Conservation (phyloP, 1,140 invertebrate genomes). For the Ylistrum balloti region DNA sequence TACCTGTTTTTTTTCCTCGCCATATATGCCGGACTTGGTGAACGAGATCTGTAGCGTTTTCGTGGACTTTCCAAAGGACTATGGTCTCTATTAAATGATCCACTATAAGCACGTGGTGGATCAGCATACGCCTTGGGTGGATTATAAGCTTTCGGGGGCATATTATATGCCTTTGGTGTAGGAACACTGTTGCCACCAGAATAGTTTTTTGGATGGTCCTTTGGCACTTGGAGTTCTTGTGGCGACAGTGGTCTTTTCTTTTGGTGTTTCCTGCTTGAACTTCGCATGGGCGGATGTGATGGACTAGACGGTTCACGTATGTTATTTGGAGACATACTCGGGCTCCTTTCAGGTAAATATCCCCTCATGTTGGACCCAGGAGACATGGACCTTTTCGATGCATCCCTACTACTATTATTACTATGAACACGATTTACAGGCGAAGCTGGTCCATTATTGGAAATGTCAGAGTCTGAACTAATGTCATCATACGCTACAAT, state of each 20-base stretch:
- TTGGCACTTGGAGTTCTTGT: slow-evolving; percentile 54
- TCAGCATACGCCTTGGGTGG: slow-evolving; percentile 64
- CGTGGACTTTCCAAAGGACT: slow-evolving; percentile 61
- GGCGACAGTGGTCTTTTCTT: slow-evolving; percentile 71
- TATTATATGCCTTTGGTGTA: slow-evolving; percentile 63
- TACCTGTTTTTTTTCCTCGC: slow-evolving; percentile 66
- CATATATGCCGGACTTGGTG: slow-evolving; percentile 65
- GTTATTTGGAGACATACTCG: slow-evolving; percentile 72
- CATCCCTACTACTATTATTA: slow-evolving; percentile 53
- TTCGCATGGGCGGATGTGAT: slow-evolving; percentile 60
- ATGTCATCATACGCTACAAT: slow-evolving; percentile 81
- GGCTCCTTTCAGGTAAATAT: slow-evolving; percentile 73
- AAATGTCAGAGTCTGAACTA: slow-evolving; percentile 75
- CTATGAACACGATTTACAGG: slow-evolving; percentile 61
- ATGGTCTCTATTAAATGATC: slow-evolving; percentile 46
- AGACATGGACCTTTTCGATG: slow-evolving; percentile 65
- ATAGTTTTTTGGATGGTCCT: slow-evolving; percentile 61
- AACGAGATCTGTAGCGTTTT: slow-evolving; percentile 70
- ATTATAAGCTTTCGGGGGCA: slow-evolving; percentile 65
- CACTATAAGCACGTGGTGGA: slow-evolving; percentile 42
- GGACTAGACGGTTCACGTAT: slow-evolving; percentile 63
- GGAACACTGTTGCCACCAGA: slow-evolving; percentile 49
- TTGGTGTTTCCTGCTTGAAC: slow-evolving; percentile 64
- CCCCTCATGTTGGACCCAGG: slow-evolving; percentile 74
- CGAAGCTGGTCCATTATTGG: slow-evolving; percentile 49